These are phyloP conservation scores for Deilephila elpenor DNA, from an alignment of 2,888 invertebrate species.

Conservation along the genomic window DNA sequence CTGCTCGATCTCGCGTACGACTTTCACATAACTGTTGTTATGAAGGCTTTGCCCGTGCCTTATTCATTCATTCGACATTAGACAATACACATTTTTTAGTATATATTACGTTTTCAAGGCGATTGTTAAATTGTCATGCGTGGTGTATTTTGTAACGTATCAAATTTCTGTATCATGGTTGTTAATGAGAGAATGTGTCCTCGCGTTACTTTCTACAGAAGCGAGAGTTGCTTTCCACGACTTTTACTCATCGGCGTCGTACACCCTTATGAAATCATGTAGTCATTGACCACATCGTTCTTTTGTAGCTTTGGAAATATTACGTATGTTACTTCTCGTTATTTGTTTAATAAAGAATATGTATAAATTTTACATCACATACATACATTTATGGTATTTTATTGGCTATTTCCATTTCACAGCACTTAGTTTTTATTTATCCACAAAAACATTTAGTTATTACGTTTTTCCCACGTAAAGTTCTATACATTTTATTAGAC, in stretches of 20 bases:
- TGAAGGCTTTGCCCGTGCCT: slow-evolving; percentile 57
- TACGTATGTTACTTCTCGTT: background rate
- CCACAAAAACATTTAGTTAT: background rate
- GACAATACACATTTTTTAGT: slow-evolving; percentile 30
- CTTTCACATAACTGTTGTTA: slow-evolving; percentile 61
- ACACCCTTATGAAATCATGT: slow-evolving; percentile 46
- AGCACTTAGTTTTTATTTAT: background rate
- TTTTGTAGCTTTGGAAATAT: background rate
- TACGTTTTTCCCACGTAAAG: background rate
- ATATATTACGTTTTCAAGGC: slow-evolving; percentile 19
- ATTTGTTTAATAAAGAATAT: background rate
- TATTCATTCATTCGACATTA: slow-evolving; percentile 48
- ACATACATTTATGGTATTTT: background rate
- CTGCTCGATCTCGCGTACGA: slow-evolving; percentile 52
- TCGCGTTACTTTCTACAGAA: slow-evolving; percentile 58
- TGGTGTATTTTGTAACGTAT: slow-evolving; percentile 44
- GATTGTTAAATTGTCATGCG: slow-evolving; percentile 8
- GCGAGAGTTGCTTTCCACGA: slow-evolving; percentile 58
- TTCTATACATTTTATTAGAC: background rate
- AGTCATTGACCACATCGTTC: slow-evolving; percentile 35
- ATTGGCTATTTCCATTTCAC: background rate
- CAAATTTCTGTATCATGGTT: slow-evolving; percentile 51
- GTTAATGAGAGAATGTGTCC: slow-evolving; percentile 55
- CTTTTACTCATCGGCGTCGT: slow-evolving; percentile 45
- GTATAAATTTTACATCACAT: background rate